Conservation (phyloP, 2,888 invertebrate genomes). For the Fragum fragum region DNA sequence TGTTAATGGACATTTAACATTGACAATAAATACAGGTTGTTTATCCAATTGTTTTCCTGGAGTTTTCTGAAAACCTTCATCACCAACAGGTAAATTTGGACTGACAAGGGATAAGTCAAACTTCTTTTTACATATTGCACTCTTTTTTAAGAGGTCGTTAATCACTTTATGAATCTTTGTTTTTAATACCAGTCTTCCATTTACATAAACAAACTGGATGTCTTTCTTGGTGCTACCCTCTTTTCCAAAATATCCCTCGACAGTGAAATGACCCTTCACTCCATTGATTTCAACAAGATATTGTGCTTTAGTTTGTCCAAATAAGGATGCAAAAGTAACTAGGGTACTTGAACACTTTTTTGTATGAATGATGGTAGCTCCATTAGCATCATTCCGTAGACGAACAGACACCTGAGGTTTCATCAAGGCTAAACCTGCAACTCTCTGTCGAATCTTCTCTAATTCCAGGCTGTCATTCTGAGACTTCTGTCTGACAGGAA, state of each 20-base stretch:
- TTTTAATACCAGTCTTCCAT: constrained; percentile 89
- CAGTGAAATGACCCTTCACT: constrained; percentile 87
- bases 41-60: constrained; percentile 78
- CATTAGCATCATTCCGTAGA: constrained; percentile 90
- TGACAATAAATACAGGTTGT: constrained; percentile 88
- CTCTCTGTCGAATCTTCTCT: constrained; percentile 89
- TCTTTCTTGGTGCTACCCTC: constrained; percentile 87
- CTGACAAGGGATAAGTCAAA: constrained; percentile 30
- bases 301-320: constrained; percentile 86
- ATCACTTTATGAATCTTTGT: constrained; percentile 88
- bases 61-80: constrained; percentile 58
- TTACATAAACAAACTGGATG: constrained; percentile 90
- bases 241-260: constrained; percentile 89
- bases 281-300: constrained; percentile 86
- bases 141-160: constrained; percentile 85
- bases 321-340: constrained; percentile 88
- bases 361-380: constrained; percentile 89
- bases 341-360: constrained; percentile 89
- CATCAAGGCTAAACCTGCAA: constrained; percentile 90
- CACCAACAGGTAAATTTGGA: constrained; percentile 19
- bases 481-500: constrained; percentile 89
- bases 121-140: constrained; percentile 73
- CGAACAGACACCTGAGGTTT: constrained; percentile 90
- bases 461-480: constrained; percentile 89
- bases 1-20: constrained; percentile 88